phyloP scores from a whole-genome alignment of 2,797 vertebrate genomes.

The Chlorospingus flavigularis region DNA sequence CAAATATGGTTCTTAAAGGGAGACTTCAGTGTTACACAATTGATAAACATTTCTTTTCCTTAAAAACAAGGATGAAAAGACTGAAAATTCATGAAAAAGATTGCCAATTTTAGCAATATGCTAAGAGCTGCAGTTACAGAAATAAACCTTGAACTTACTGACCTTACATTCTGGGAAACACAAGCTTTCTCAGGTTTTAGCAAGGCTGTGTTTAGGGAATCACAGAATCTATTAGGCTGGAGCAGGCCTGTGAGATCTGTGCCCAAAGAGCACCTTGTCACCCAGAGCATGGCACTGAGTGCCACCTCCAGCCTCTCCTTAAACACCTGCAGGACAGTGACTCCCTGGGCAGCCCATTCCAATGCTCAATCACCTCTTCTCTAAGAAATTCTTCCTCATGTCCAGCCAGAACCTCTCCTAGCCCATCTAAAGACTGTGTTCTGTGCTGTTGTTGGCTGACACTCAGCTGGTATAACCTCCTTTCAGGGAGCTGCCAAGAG shows the following conservation, averaged over 20 bases:
- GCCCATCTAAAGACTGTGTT: rapidly evolving
- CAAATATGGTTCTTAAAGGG: background rate
- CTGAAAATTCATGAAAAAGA: background rate
- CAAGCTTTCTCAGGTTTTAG: background rate
- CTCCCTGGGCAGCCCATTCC: background rate
- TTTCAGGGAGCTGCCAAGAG: background rate
- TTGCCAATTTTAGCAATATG: rapidly evolving
- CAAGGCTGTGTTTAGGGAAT: background rate
- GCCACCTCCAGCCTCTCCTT: background rate
- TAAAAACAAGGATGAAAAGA: background rate
- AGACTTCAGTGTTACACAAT: background rate
- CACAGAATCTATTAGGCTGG: background rate
- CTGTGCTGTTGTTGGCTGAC: no score
- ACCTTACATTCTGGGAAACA: background rate
- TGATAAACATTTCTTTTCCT: rapidly evolving
- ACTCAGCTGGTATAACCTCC: rapidly evolving
- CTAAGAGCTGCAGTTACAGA: background rate
- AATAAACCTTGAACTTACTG: background rate
- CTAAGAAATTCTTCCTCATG: no score
- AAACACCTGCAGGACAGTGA: background rate
- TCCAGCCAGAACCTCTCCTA: background rate
- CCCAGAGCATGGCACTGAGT: background rate
- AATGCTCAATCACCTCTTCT: rapidly evolving
- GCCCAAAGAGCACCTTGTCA: background rate
- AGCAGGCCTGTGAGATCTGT: background rate